Conservation (phyloP, 1,140 invertebrate genomes). For the Drosophila hydei region DNA sequence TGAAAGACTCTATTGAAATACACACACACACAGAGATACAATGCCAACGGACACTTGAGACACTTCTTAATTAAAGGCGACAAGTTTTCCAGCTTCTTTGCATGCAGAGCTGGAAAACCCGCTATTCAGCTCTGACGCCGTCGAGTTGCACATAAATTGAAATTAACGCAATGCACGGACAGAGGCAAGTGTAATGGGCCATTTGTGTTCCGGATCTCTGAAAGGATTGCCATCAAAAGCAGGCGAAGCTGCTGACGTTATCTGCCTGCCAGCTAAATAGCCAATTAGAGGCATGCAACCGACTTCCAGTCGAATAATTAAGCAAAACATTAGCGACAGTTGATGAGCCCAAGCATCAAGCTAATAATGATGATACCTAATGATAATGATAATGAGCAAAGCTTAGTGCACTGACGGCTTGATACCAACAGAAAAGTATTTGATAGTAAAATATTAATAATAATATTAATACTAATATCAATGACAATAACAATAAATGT, state of each 20-base stretch:
- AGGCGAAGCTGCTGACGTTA: slow-evolving; percentile 1
- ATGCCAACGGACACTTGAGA: slow-evolving; percentile 32
- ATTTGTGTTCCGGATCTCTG: slow-evolving; percentile 29
- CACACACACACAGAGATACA: neutral
- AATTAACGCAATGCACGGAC: slow-evolving; percentile 32
- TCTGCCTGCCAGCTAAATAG: slow-evolving; percentile 22
- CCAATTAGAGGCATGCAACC: slow-evolving; percentile 49
- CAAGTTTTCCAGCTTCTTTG: slow-evolving; percentile 14
- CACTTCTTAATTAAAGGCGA: slow-evolving; percentile 51
- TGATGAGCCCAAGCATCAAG: neutral
- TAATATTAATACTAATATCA: too few relatives aligned
- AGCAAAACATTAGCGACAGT: slow-evolving; percentile 24
- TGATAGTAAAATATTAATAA: too few relatives aligned
- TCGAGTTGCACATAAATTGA: slow-evolving; percentile 29
- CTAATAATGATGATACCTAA: neutral
- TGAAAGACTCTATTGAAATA: slow-evolving; percentile 11
- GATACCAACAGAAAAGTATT: too few relatives aligned
- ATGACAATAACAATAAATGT: too few relatives aligned
- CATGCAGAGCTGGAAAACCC: neutral
- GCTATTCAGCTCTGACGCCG: neutral
- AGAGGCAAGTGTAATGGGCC: slow-evolving; percentile 36
- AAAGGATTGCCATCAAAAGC: slow-evolving; percentile 28
- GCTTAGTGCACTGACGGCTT: too few relatives aligned
- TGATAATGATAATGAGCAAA: neutral
- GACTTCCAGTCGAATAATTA: slow-evolving; percentile 39